These are phyloP conservation scores for Apistogramma diplotaenia DNA, from an alignment of 2,113 vertebrate species.

Conservation along the genomic window DNA sequence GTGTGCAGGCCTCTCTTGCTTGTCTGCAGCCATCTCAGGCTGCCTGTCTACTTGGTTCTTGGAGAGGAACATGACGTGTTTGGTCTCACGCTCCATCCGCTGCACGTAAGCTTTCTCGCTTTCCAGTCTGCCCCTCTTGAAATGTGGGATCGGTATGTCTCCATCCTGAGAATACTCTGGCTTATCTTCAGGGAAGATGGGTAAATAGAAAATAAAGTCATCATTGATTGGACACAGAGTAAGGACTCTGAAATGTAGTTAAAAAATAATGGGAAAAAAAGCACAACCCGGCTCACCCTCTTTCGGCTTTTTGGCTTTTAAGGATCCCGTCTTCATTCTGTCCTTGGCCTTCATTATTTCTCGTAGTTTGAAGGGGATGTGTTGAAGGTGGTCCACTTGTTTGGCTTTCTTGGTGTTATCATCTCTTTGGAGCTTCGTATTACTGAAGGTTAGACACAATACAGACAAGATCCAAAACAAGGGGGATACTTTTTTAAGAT, in stretches of 20 bases:
- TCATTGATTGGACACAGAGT: background rate
- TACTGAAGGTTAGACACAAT: constrained; percentile 4
- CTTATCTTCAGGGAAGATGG: background rate
- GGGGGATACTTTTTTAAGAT: background rate
- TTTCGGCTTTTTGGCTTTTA: constrained; percentile 54
- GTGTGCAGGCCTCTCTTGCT: constrained; percentile 46
- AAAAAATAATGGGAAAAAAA: no score
- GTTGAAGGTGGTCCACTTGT: constrained; percentile 79
- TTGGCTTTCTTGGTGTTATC: constrained; percentile 66
- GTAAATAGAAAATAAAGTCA: constrained; percentile 25
- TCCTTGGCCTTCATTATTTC: constrained; percentile 88
- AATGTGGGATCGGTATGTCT: constrained; percentile 79
- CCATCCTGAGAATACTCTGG: background rate
- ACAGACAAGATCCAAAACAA: background rate
- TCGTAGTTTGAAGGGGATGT: constrained; percentile 87
- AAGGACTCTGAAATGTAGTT: background rate
- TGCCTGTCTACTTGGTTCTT: constrained; percentile 81
- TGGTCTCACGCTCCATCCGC: constrained; percentile 85
- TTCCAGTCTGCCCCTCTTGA: constrained; percentile 79
- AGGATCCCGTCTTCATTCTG: constrained; percentile 70
- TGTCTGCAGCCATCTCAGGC: constrained; percentile 78
- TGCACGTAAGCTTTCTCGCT: constrained; percentile 74
- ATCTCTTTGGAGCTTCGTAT: constrained; percentile 71
- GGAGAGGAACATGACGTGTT: constrained; percentile 83
- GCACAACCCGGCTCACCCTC: background rate